A percentile compares a stretch with the other conserved stretches of the same genome.
Conservation (phyloP, 1,140 invertebrate genomes). For the Hesperophylax magnus region DNA sequence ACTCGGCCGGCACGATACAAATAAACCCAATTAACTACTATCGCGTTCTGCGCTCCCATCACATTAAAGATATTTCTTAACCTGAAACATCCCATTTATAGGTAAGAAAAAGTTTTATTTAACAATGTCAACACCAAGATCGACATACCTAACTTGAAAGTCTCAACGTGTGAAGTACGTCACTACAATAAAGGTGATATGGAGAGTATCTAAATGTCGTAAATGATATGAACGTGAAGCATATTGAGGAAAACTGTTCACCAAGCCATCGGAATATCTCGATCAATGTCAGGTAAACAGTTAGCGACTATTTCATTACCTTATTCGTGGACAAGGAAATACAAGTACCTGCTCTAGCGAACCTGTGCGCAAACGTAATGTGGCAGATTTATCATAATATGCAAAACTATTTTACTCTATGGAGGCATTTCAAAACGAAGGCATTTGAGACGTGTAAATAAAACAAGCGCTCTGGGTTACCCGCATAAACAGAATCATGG, state of each 20-base stretch:
- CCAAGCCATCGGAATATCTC: neutral
- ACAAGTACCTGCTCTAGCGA: neutral
- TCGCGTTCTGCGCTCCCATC: conserved; percentile 6
- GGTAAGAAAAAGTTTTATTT: too few relatives aligned
- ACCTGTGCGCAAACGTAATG: neutral
- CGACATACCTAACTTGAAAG: too few relatives aligned
- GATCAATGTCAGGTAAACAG: conserved; percentile 4
- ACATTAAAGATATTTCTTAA: too few relatives aligned
- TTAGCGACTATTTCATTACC: conserved; percentile 2
- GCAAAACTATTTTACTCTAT: conserved; percentile 21
- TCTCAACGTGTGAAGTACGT: too few relatives aligned
- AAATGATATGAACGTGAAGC: neutral
- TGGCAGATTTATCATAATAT: conserved; percentile 35
- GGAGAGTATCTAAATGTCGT: too few relatives aligned
- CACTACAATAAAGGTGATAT: too few relatives aligned
- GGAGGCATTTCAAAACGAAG: conserved; percentile 29
- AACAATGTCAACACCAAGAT: too few relatives aligned
- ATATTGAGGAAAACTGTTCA: neutral
- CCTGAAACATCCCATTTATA: too few relatives aligned
- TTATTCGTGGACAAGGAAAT: conserved; percentile 13
- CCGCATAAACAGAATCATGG: too few relatives aligned
- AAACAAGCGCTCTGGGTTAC: too few relatives aligned
- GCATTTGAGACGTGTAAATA: conserved; percentile 7
- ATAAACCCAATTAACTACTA: conserved; percentile 41
- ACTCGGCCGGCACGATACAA: conserved; percentile 37